Evolutionary conservation across 2,888 invertebrate species (phyloP).

Genomic region (Lasioglossum vierecki): DNA sequence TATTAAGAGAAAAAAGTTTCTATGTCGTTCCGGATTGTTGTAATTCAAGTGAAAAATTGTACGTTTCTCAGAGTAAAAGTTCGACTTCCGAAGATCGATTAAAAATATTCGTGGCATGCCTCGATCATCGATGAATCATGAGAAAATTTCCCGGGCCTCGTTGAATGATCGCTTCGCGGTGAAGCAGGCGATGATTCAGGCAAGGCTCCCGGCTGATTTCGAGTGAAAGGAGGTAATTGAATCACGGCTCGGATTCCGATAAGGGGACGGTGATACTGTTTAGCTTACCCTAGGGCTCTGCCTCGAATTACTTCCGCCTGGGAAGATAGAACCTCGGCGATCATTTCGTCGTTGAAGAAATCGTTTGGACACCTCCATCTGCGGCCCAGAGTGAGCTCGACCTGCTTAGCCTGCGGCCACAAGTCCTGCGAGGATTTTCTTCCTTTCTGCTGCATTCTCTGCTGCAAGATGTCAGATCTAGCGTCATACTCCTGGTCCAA

Average conservation of each 20-base stretch:
- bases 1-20: no score
- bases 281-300: conserved; percentile 92
- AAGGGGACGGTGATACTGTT: conserved; percentile 28
- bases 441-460: conserved; percentile 73
- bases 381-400: conserved; percentile 91
- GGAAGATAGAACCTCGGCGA: conserved; percentile 92
- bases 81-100: neutral
- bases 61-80: neutral
- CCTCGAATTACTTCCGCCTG: conserved; percentile 95
- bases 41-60: no score
- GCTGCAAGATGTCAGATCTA: conserved; percentile 66
- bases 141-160: neutral
- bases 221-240: conserved; percentile 10
- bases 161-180: neutral
- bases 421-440: conserved; percentile 80
- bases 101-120: neutral
- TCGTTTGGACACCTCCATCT: conserved; percentile 93
- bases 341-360: conserved; percentile 94
- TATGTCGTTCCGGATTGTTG: no score
- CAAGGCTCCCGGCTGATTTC: neutral
- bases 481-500: neutral
- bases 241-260: neutral
- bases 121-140: neutral
- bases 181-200: neutral
- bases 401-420: conserved; percentile 88